Evolutionary conservation across 2,113 vertebrate species (phyloP).

Genomic region (Gallinago paraguaiae): DNA sequence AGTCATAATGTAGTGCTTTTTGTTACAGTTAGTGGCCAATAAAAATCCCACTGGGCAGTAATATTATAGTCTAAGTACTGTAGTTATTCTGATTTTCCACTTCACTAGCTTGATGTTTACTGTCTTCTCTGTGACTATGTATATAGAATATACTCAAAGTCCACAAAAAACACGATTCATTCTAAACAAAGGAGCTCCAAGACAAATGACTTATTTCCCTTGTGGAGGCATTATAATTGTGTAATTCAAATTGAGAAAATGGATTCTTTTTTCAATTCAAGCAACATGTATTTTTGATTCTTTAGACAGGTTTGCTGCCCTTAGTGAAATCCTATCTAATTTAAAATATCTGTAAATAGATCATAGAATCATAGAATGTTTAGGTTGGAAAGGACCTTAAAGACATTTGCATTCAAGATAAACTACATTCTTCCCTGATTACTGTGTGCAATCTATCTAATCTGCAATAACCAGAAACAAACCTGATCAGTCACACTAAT

Average conservation of each 20-base stretch:
- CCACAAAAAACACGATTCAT: not conserved
- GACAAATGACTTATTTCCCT: not conserved
- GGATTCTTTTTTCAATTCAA: not conserved
- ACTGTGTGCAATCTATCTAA: not conserved
- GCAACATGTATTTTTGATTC: not conserved
- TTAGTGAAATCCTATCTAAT: not conserved
- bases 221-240: not conserved
- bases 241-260: not conserved
- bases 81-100: slow-evolving; percentile 65
- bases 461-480: not conserved
- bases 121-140: slow-evolving; percentile 8
- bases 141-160: slow-evolving; percentile 8
- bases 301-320: not conserved
- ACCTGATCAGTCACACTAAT: not conserved
- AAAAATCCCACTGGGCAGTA: slow-evolving; percentile 25
- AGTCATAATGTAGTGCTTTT: slow-evolving; percentile 13
- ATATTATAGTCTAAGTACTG: slow-evolving; percentile 7
- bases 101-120: slow-evolving; percentile 50
- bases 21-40: slow-evolving; percentile 39
- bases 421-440: not conserved
- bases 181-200: slow-evolving; percentile 15
- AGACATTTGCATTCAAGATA: not conserved
- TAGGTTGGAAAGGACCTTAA: not conserved
- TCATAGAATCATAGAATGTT: not conserved
- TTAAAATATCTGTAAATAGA: not conserved